These are phyloP conservation scores for Cinclus cinclus DNA, from an alignment of 2,113 vertebrate species.

Conservation along the genomic window DNA sequence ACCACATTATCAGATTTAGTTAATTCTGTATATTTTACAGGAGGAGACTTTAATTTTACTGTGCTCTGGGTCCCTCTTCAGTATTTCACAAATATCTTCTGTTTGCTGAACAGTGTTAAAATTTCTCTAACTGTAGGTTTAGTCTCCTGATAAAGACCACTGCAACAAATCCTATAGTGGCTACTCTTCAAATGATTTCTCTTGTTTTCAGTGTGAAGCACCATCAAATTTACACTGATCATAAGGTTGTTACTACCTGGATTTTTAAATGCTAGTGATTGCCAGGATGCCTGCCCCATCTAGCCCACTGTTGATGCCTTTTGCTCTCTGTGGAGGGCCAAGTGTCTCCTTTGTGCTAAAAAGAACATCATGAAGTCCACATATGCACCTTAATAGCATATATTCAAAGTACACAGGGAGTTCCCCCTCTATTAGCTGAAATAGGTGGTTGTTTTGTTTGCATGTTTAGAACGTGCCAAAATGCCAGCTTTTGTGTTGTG, in stretches of 20 bases:
- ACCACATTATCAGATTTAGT: not conserved
- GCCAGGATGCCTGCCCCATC: conserved; percentile 11
- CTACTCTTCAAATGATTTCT: not conserved
- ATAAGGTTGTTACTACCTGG: not conserved
- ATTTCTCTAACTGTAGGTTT: not conserved
- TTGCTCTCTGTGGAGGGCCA: not conserved
- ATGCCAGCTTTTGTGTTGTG: conserved; percentile 2
- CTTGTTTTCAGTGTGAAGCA: conserved; percentile 2
- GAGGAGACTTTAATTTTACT: not conserved
- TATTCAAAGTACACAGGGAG: conserved; percentile 1
- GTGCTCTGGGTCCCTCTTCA: not conserved
- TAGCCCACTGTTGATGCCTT: not conserved
- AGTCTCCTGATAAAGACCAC: not conserved
- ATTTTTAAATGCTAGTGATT: conserved; percentile 7
- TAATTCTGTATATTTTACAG: not conserved
- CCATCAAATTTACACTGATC: not conserved
- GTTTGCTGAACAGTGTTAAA: not conserved
- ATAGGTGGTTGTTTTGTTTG: not conserved
- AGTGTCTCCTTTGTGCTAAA: conserved; percentile 21
- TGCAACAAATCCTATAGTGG: not conserved
- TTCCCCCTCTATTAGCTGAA: conserved; percentile 5
- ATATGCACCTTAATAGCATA: not conserved
- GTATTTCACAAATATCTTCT: not conserved
- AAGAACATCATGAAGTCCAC: conserved; percentile 5
- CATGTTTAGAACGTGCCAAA: not conserved